Evolutionary conservation across 2,888 invertebrate genomes (phyloP).

Genomic region (Torymus texanus): DNA sequence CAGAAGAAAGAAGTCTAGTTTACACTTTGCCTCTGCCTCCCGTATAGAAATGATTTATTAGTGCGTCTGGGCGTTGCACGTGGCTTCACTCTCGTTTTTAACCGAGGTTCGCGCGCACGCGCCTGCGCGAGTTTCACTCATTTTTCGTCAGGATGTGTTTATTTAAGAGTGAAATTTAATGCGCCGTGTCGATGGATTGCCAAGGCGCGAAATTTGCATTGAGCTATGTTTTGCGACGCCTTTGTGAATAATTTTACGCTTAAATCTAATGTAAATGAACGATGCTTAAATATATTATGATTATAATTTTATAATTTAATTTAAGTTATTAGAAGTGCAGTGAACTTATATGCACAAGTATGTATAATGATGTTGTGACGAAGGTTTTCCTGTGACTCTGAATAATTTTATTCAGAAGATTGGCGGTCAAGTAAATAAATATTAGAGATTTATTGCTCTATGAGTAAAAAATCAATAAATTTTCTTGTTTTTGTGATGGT

Average conservation of each 20-base stretch:
- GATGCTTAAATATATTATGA: no score
- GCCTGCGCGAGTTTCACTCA: slow-evolving; percentile 44
- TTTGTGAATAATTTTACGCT: neutral
- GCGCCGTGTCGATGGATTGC: neutral
- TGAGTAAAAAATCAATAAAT: no score
- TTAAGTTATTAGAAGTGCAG: no score
- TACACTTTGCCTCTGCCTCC: neutral
- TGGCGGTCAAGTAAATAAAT: no score
- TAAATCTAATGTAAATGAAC: neutral
- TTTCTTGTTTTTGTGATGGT: no score
- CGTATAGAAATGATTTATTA: slow-evolving; percentile 44
- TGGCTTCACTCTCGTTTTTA: slow-evolving; percentile 44
- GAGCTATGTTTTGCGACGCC: neutral
- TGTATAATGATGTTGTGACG: no score
- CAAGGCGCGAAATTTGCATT: slow-evolving; percentile 27
- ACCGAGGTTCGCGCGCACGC: neutral
- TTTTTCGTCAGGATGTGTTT: slow-evolving; percentile 30
- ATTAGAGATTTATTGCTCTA: no score
- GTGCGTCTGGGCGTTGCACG: neutral
- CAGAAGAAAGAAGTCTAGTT: neutral
- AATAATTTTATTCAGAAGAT: no score
- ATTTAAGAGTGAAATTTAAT: slow-evolving; percentile 25
- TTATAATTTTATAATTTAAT: no score
- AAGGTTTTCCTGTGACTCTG: no score
- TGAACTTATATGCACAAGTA: no score